Base-by-base conservation (phyloP, 2,797 vertebrate species). In the Morus bassanus region DNA sequence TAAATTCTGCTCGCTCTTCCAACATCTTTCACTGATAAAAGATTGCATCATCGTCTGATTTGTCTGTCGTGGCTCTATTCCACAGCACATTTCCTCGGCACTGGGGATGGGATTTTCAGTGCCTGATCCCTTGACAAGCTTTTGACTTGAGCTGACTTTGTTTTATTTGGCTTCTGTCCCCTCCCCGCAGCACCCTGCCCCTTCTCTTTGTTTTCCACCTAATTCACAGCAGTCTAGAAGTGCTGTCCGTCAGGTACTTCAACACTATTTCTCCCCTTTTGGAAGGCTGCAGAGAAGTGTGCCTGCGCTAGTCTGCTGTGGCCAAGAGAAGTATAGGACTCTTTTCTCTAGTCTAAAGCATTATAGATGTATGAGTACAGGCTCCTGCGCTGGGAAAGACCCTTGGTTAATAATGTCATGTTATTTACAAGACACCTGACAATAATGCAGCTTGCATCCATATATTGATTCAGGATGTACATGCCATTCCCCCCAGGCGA, bases 181-280 rank as follows among this genome's bases (percentile, higher is more conserved):
- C 39, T 21, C 16, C 24, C 10, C 0, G 0, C n/a, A 28, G 53
- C 2, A 2, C 50, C 6, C 39, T 67, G 27, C 31, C 15, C 33
- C 37, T 50, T 56, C 23, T 13, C 43, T 64, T 72, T 35, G 10
- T 18, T 37, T 22, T 30, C 35, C 18, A 31, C 21, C 41, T n/a
- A n/a, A 31, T 28, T 56, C 24, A 23, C 25, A 77, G 30, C 25
- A 16, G 17, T 4, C 9, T 53, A 22, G 48, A 65, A 72, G 45
- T 4, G 10, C 25, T 13, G 48, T 21, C 61, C 4, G 0, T 19
- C 28, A 11, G 35, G 45, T n/a, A 31, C 25, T 57, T 51, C 48
- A 30, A 4, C 10, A 6, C 21, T 15, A 39, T 27, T 78, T 67
- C 25, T 48, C 43, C 17, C 21, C 12, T 73, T 72, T 39, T 0